Evolutionary conservation across 2,113 vertebrate genomes (phyloP).

Genomic region (Irena cyanogastra): DNA sequence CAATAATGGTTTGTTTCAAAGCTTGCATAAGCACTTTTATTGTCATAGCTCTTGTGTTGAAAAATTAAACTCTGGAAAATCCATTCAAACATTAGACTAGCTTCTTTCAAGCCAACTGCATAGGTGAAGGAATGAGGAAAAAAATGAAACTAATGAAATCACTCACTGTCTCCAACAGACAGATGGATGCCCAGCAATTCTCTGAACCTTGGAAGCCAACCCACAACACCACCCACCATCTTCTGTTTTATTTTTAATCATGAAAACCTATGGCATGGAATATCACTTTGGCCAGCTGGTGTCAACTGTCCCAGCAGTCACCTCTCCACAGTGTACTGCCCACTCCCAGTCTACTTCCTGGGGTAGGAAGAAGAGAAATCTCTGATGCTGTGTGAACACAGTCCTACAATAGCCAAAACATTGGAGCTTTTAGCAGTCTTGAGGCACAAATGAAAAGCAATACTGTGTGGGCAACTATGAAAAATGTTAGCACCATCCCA

Average conservation of each 20-base stretch:
- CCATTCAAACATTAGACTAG: neutral
- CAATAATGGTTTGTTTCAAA: neutral
- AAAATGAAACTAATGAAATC: neutral
- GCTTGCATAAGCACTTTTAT: neutral
- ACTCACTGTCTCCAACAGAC: neutral
- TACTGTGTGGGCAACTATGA: neutral
- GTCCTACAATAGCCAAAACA: neutral
- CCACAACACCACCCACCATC: accelerated
- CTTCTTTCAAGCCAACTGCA: neutral
- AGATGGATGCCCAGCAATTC: neutral
- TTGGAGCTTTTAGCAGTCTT: neutral
- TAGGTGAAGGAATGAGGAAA: neutral
- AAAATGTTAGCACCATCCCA: neutral
- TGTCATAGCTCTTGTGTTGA: neutral
- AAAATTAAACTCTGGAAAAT: neutral
- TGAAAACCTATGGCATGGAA: neutral
- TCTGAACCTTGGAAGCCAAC: neutral
- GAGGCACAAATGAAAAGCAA: neutral
- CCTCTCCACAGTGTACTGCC: neutral
- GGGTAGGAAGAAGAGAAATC: neutral
- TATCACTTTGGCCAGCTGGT: neutral
- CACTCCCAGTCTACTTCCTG: neutral
- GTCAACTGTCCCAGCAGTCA: neutral
- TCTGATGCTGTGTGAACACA: neutral
- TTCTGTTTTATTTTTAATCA: neutral